Evolutionary conservation across 2,797 vertebrate species (phyloP).

Genomic region (Austrolebias charrua): DNA sequence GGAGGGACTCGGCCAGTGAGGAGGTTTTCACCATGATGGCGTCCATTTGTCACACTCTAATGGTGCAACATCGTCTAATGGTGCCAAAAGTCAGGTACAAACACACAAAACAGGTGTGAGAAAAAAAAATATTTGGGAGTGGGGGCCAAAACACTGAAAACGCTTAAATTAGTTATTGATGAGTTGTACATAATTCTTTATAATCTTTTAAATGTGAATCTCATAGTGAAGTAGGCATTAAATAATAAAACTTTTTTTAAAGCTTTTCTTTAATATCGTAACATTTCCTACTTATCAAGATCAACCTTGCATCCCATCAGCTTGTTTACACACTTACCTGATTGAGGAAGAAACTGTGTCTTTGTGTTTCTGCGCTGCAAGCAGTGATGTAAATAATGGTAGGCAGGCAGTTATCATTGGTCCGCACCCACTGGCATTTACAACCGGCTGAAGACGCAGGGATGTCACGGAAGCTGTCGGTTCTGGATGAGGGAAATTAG

Average conservation of each 20-base stretch:
- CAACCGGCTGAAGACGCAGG: constrained; percentile 82
- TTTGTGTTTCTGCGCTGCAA: constrained; percentile 69
- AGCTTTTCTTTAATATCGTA: constrained; percentile 33
- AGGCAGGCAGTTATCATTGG: constrained; percentile 78
- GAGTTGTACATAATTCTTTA: too few species aligned
- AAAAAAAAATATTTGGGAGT: too few species aligned
- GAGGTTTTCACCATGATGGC: constrained; percentile 97
- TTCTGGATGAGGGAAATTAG: constrained; percentile 84
- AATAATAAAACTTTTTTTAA: constrained; percentile 12
- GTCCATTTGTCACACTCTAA: constrained; percentile 94
- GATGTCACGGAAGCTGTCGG: constrained; percentile 83
- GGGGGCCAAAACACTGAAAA: too few species aligned
- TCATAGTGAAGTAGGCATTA: too few species aligned
- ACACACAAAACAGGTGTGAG: neutral
- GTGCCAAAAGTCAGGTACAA: constrained; percentile 96
- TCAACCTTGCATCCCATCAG: constrained; percentile 9
- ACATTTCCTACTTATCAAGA: constrained; percentile 11
- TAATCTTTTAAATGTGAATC: too few species aligned
- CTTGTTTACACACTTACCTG: constrained; percentile 49
- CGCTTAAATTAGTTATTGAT: too few species aligned
- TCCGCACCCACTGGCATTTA: constrained; percentile 81
- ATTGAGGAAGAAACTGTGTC: constrained; percentile 60
- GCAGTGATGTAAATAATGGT: constrained; percentile 81
- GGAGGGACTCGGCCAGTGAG: constrained; percentile 95
- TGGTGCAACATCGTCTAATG: constrained; percentile 99